Evolutionary conservation across 2,888 invertebrate species (phyloP), one percentile per base, ranked within the genome.

Genomic region (Taphrorychus bicolor): DNA sequence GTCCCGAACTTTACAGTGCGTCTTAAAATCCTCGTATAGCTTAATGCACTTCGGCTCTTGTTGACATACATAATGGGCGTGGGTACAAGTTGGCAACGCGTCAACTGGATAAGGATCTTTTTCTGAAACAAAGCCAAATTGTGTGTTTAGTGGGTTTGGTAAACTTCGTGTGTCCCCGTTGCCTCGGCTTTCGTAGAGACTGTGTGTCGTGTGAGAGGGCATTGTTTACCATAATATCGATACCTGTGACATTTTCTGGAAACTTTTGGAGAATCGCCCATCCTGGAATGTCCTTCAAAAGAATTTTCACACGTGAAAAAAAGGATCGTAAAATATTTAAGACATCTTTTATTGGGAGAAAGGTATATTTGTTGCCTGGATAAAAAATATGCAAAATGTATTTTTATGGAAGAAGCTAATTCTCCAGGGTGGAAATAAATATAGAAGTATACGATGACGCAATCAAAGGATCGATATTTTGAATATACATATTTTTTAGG

Each of bases 41-140:
- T 91, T 90, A 73, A 89, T 87, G 83, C 95, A 95, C 78, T 91
- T 87, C 70, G 89, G 88, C 77, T 91, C 92, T 80, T 89, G 90
- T 81, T 91, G 91, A 83, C 95, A 95, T 73, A 93, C 92, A 76
- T 89, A 90, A 77, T 93, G 85, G 51, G 95, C 95, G 81, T 95
- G 94, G 81, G 93, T 94, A 85, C 95, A 95, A 73, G 93, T 93
- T 69, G 94, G 94, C 81, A 95, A 86, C 66, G 94, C 92, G 82
- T 95, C 94, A 76, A 94, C 91, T 41, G 93, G 92, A 83, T 93
- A 93, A 67, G 92, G 93, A 85, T 95, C 94, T 85, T 92, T 93
- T 80, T 94, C 95, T 92, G 87, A 18, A 85, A 86, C 70, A 76
- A 76, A 76, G 61, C 69, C 69, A 69, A 69, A 66, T 40, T 24